Conservation (phyloP, 2,888 invertebrate genomes). For the Caenorhabditis sp. region DNA sequence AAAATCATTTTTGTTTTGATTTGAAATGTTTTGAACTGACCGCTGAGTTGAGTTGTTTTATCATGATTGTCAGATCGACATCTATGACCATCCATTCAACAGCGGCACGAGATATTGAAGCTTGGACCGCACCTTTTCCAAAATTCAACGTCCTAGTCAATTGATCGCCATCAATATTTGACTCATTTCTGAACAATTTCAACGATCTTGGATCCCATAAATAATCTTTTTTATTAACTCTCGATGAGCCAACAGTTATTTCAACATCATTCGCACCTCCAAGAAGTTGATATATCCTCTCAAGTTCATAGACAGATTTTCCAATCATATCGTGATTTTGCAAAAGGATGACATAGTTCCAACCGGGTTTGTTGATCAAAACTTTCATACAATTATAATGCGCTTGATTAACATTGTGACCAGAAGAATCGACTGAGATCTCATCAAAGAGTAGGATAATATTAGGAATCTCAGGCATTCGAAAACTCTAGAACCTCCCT, state of each 20-base stretch:
- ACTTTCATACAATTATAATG: slow-evolving; percentile 45
- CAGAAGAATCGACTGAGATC: slow-evolving; percentile 31
- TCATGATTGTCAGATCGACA: slow-evolving; percentile 24
- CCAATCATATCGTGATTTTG: slow-evolving; percentile 48
- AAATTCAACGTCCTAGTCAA: slow-evolving; percentile 23
- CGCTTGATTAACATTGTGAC: slow-evolving; percentile 43
- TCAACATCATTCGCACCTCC: slow-evolving; percentile 50
- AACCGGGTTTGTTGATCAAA: slow-evolving; percentile 41
- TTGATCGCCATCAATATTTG: not conserved
- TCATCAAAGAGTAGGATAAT: slow-evolving; percentile 26
- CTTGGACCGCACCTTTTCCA: slow-evolving; percentile 47
- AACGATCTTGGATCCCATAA: slow-evolving; percentile 38
- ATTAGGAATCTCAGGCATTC: too few species aligned
- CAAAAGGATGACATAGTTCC: slow-evolving; percentile 45
- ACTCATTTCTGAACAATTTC: slow-evolving; percentile 26
- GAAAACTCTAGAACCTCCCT: too few species aligned
- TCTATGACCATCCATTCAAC: slow-evolving; percentile 45
- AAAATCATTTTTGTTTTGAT: too few species aligned
- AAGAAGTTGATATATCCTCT: slow-evolving; percentile 28
- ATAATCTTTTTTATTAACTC: slow-evolving; percentile 20
- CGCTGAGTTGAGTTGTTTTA: slow-evolving; percentile 20
- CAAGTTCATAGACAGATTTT: slow-evolving; percentile 42
- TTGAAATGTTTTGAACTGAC: too few species aligned
- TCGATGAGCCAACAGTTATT: slow-evolving; percentile 29
- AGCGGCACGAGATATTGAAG: slow-evolving; percentile 39